phyloP scores from a whole-genome alignment of 2,888 invertebrate species.

The Euproctis similis region DNA sequence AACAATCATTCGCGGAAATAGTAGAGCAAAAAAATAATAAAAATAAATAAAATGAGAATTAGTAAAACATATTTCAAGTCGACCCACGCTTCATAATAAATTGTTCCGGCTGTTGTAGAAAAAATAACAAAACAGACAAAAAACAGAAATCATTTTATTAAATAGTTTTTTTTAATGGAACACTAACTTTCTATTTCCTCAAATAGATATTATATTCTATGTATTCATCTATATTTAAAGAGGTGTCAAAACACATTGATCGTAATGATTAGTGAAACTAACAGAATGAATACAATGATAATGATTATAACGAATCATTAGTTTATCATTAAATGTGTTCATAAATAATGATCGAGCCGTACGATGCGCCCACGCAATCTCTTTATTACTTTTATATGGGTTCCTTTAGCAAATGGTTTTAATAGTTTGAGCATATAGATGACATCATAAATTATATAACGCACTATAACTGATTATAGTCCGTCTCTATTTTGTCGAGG shows the following conservation, averaged over 20 bases:
- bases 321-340: constrained; percentile 37
- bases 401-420: constrained; percentile 5
- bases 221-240: too few relatives aligned
- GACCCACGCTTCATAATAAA: background rate
- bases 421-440: too few relatives aligned
- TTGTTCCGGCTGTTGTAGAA: background rate
- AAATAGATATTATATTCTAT: too few relatives aligned
- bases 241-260: constrained; percentile 41
- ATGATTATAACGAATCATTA: constrained; percentile 32
- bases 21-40: too few relatives aligned
- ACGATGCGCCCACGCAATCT: constrained; percentile 35
- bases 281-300: constrained; percentile 35
- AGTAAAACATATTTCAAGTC: background rate
- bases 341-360: constrained; percentile 40
- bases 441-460: too few relatives aligned
- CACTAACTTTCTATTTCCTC: too few relatives aligned
- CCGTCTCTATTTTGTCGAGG: too few relatives aligned
- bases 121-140: constrained; percentile 1
- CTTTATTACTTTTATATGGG: constrained; percentile 23
- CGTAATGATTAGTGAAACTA: constrained; percentile 37
- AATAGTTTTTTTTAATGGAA: too few relatives aligned
- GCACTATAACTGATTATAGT: too few relatives aligned
- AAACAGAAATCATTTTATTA: background rate
- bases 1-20: too few relatives aligned
- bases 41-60: background rate